These are phyloP conservation scores for Synanthedon andrenaeformis DNA, from an alignment of 2,888 invertebrate genomes.

Conservation along the genomic window DNA sequence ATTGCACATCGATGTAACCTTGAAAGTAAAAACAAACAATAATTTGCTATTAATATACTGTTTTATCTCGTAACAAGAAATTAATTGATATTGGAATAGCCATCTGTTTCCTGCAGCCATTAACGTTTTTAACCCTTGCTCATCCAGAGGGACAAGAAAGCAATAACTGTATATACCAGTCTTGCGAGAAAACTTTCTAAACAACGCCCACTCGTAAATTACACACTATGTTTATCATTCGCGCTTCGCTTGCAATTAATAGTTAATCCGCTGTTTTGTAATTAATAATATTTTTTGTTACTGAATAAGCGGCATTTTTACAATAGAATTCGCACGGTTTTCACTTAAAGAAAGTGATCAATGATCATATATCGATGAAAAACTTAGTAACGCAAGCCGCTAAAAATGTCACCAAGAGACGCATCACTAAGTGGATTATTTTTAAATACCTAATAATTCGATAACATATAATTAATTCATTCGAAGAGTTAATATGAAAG, in stretches of 20 bases:
- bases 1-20: too few relatives aligned
- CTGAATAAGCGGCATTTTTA: conserved; percentile 9
- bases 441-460: neutral
- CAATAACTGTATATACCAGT: neutral
- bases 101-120: too few relatives aligned
- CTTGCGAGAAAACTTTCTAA: neutral
- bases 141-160: too few relatives aligned
- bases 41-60: too few relatives aligned
- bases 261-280: neutral
- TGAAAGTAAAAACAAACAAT: too few relatives aligned
- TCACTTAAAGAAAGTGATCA: conserved; percentile 42
- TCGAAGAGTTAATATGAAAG: too few relatives aligned
- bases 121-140: too few relatives aligned
- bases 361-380: conserved; percentile 14
- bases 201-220: neutral
- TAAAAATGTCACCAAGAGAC: neutral
- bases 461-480: too few relatives aligned
- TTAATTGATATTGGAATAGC: too few relatives aligned
- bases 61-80: too few relatives aligned
- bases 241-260: neutral
- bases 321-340: conserved; percentile 33
- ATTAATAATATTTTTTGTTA: neutral
- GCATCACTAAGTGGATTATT: neutral
- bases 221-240: neutral
- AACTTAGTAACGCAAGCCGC: neutral